Evolutionary conservation across 2,113 vertebrate genomes (phyloP), one percentile per base, ranked within the genome.

Genomic region (Amia ocellicauda): DNA sequence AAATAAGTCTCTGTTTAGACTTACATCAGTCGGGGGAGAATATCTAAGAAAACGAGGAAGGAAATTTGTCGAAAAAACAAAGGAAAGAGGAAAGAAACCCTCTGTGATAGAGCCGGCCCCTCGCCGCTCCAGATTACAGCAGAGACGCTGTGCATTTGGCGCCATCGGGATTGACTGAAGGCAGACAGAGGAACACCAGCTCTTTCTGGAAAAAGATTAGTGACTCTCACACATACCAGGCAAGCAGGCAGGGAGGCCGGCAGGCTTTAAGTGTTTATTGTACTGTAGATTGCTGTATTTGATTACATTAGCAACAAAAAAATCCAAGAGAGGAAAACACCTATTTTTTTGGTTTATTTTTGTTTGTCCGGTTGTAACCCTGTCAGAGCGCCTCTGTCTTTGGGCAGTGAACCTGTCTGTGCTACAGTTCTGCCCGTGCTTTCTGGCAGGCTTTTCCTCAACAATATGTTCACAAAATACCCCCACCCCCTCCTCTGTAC

Each of bases 11-110:
- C 74, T 86, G 85, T 88, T 90, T 89, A 86, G 85, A 87, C 84
- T 87, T 82, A 86, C 86, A 89, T 90, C 87, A 89, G 85, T 85
- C 74, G 81, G 70, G 80, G 85, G 71, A 86, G 84, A 89, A 86
- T 88, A 86, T 90, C 84, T 83, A 89, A 89, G 85, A 91, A 89
- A 89, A 86, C 75, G 78, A 89, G 89, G 89, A 91, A 91, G 89
- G 89, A 91, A 91, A 85, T 83, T 77, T 78, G 78, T 43, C 78
- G 78, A 81, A 89, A n/a, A 87, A 89, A 89, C 86, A 91, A 86
- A 89, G 88, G 86, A 86, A 89, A 36, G 80, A 68, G 86, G 87
- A 90, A 89, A 88, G 85, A 87, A 89, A 88, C 81, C 78, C 83
- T 83, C 67, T 72, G 80, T 80, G 84, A 88, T 83, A 89, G 80